Evolutionary conservation across 2,888 invertebrate genomes (phyloP).

Genomic region (Hypercompe scribonia): DNA sequence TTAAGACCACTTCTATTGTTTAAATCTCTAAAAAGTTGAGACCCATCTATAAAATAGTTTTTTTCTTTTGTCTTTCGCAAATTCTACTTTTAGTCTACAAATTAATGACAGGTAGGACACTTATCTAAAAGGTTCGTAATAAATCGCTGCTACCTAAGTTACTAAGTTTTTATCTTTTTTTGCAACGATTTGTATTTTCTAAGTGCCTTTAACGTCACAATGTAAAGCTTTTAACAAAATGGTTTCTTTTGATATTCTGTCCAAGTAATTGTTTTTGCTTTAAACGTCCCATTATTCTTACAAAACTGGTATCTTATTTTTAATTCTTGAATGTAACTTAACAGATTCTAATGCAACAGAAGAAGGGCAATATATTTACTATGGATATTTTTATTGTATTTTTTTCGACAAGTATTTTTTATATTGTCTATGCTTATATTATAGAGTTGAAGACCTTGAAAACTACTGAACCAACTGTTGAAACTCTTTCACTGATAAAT

Average conservation of each 20-base stretch:
- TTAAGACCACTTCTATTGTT: neutral
- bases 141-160: neutral
- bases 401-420: too few relatives aligned
- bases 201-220: neutral
- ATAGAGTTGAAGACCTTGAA: too few relatives aligned
- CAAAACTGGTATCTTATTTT: neutral
- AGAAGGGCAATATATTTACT: neutral
- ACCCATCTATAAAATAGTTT: neutral
- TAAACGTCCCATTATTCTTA: neutral
- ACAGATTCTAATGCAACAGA: neutral
- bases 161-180: neutral
- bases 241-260: neutral
- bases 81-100: neutral
- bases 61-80: neutral
- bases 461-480: too few relatives aligned
- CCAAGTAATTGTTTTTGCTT: neutral
- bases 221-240: conserved; percentile 2
- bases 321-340: neutral
- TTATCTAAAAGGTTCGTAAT: neutral
- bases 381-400: neutral
- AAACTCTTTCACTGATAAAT: too few relatives aligned
- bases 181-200: neutral
- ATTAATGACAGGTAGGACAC: neutral
- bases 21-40: neutral
- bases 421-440: too few relatives aligned